phyloP scores from a whole-genome alignment of 2,888 invertebrate species.

The Euproctis similis region DNA sequence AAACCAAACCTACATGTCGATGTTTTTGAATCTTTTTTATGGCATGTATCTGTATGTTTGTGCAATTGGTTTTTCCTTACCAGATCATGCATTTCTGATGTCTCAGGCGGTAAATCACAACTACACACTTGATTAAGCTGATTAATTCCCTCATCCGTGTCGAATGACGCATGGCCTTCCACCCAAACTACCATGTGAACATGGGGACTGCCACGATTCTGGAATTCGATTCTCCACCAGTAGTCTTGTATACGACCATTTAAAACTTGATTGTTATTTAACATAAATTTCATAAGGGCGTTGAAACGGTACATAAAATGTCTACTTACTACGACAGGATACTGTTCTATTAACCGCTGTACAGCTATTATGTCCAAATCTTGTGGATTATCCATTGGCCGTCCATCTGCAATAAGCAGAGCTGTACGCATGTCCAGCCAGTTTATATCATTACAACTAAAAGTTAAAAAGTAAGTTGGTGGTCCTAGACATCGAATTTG shows the following conservation, averaged over 20 bases:
- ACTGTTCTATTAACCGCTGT: neutral
- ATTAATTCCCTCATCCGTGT: neutral
- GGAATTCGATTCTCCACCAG: slow-evolving; percentile 1
- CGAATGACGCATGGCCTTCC: neutral
- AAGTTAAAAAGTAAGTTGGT: too few relatives aligned
- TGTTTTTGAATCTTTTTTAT: too few relatives aligned
- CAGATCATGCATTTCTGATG: neutral
- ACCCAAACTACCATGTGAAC: slow-evolving; percentile 1
- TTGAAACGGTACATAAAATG: slow-evolving; percentile 2
- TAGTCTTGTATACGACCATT: neutral
- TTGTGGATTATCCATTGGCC: neutral
- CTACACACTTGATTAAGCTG: neutral
- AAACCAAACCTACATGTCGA: slow-evolving; percentile 1
- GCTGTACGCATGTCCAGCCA: slow-evolving; percentile 1
- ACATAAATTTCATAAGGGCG: neutral
- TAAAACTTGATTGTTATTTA: neutral
- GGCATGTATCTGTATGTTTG: neutral
- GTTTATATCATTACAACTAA: too few relatives aligned
- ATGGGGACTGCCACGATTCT: neutral
- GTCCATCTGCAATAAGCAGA: neutral
- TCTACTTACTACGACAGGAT: neutral
- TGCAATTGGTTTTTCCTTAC: neutral
- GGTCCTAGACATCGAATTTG: slow-evolving; percentile 2
- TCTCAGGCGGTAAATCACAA: neutral
- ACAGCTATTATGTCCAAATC: too few relatives aligned